Base-by-base conservation (phyloP, 2,113 vertebrate genomes). In the Nycticryphes semicollaris region DNA sequence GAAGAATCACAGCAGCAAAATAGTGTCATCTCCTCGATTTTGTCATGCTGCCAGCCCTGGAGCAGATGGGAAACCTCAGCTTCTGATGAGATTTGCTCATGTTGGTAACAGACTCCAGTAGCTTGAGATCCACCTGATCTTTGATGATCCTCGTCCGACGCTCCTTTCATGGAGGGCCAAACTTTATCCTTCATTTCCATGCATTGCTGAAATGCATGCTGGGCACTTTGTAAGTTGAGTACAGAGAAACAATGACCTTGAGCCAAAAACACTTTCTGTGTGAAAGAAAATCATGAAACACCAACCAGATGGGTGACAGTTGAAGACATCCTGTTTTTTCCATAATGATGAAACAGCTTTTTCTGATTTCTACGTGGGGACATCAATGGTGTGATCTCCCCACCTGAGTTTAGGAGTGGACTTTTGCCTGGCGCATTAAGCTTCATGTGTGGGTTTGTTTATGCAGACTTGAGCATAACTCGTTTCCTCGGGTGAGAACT, bases 1-100 rank as follows among this genome's bases (percentile, higher is more conserved):
- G 82, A 86, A 95, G 97, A 93, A 96, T 30, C 39, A 92, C 53
- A 87, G 84, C 96, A 96, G 90, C 87, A 97, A 97, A 87, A 92
- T 70, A 68, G 74, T 92, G 89, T 62, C 62, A 39, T 76, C 93
- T 85, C 56, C 86, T 97, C 7, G 21, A 35, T 87, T 79, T 87
- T 74, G 25, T 95, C 89, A 77, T 43, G 57, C 43, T 63, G 79
- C 73, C 84, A 96, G 81, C 59, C 79, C 87, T 77, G 51, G 72
- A 84, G 94, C 62, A 89, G 73, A 89, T 25, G 45, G 77, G 37
- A 78, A 93, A 76, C 33, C 43, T 60, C 62, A 56, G 35, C 41
- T 89, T 94, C 69, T 68, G 43, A 76, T 76, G 48, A 53, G 12
- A 43, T 64, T 45, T 90, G 53, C 23, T 87, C 50, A 53, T 47